phyloP scores from a whole-genome alignment of 2,888 invertebrate genomes.

The Ennomos quercinarius region DNA sequence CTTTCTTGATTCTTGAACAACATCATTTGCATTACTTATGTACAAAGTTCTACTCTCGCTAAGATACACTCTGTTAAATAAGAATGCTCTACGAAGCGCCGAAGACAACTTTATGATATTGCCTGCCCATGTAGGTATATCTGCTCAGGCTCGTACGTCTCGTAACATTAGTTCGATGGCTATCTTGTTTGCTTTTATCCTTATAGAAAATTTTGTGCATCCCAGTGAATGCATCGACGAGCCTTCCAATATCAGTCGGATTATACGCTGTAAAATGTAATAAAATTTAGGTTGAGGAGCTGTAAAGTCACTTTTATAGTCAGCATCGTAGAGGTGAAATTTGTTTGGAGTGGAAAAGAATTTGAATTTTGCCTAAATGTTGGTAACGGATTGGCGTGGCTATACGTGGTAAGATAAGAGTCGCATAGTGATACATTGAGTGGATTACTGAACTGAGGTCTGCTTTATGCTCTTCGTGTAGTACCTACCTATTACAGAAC shows the following conservation, averaged over 20 bases:
- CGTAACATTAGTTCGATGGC: slow-evolving; percentile 76
- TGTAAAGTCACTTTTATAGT: slow-evolving; percentile 55
- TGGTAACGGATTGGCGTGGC: slow-evolving; percentile 81
- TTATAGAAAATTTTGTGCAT: slow-evolving; percentile 85
- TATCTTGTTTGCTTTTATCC: slow-evolving; percentile 85
- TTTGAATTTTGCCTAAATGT: slow-evolving; percentile 83
- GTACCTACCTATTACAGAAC: neutral
- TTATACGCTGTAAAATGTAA: slow-evolving; percentile 77
- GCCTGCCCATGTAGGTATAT: slow-evolving; percentile 12
- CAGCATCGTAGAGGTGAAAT: slow-evolving; percentile 53
- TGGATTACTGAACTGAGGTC: slow-evolving; percentile 72
- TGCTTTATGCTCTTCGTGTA: slow-evolving; percentile 55
- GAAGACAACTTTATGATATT: slow-evolving; percentile 17
- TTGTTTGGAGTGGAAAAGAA: slow-evolving; percentile 56
- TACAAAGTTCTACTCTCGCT: no score
- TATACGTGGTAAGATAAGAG: slow-evolving; percentile 78
- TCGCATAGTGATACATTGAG: slow-evolving; percentile 80
- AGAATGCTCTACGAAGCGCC: neutral
- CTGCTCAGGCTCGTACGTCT: slow-evolving; percentile 53
- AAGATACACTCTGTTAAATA: no score
- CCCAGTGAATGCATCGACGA: slow-evolving; percentile 80
- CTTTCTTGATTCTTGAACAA: no score
- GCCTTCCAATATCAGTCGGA: slow-evolving; percentile 83
- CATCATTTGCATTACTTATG: no score
- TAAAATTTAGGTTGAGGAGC: slow-evolving; percentile 55